Percentiles rank a stretch among this genome's conserved stretches.
Evolutionary conservation across 2,888 invertebrate genomes (phyloP).

Genomic region (Gymnosoma rotundatum): DNA sequence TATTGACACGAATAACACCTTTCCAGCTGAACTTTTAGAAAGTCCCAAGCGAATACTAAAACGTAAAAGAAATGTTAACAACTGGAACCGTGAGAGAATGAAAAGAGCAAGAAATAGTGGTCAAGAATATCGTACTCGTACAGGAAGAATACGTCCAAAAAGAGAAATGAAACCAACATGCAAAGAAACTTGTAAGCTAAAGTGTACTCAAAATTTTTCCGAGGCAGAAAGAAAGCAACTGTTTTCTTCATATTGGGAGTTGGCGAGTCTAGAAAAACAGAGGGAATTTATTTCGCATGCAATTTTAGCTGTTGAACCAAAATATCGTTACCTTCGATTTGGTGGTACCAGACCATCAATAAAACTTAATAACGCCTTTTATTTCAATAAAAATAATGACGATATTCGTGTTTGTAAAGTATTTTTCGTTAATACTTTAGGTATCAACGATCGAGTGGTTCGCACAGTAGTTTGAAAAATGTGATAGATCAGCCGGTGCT

Average conservation of each 20-base stretch:
- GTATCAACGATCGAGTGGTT: conserved; percentile 50
- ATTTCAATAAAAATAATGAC: conserved; percentile 14
- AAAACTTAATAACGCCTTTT: not conserved
- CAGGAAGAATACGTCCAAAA: too few species aligned
- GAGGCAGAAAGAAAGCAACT: not conserved
- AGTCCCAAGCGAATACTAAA: too few species aligned
- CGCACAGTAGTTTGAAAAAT: conserved; percentile 15
- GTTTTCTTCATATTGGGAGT: not conserved
- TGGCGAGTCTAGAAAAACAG: too few species aligned
- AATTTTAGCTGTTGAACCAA: conserved; percentile 1
- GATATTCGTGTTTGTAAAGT: conserved; percentile 22
- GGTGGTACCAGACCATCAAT: not conserved
- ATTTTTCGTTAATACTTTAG: conserved; percentile 48
- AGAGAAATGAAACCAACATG: not conserved
- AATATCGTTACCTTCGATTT: not conserved
- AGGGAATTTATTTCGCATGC: not conserved
- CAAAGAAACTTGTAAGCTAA: not conserved
- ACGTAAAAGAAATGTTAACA: not conserved
- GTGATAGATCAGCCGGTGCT: conserved; percentile 9
- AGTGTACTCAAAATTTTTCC: not conserved
- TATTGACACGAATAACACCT: too few species aligned
- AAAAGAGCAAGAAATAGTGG: conserved; percentile 5
- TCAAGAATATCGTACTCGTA: not conserved
- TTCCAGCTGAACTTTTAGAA: too few species aligned
- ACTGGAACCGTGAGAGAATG: not conserved